Base-by-base conservation (phyloP, 2,888 invertebrate species). In the Cataglyphis rosenhaueri region DNA sequence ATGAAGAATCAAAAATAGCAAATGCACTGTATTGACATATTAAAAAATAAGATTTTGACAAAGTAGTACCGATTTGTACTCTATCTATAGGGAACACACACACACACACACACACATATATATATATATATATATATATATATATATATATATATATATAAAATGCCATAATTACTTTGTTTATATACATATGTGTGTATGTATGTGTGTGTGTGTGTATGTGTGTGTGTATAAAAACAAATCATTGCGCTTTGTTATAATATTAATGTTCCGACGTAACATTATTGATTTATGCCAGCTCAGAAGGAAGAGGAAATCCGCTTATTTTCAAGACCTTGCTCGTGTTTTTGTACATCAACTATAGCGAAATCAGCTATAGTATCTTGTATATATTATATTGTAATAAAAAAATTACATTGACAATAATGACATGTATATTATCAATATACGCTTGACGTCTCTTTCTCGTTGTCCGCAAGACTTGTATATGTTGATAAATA, bases 331-430 rank as follows among this genome's bases (percentile, higher is more conserved):
- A 29, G n/a, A 48, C 29, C 38, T 64, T n/a, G 61, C 61, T 18
- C n/a, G 38, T 21, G 32, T 59, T 85, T 74, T 85, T 85, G 74
- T 85, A 85, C 81, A 81, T 81, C 70, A 81, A 29, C 57, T 85
- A 55, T 81, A 89, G 87, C 87, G 82, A 88, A 87, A 84, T 84
- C 57, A 70, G 32, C 21, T 70, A 29, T 71, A 71, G 86, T 83
- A 91, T 90, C 87, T 91, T 93, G 93, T 93, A 93, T 91, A 93
- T 93, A 92, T 90, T 91, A 86, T 91, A 92, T 90, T 92, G 92
- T 92, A 92, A 92, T 92, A 92, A 92, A 92, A 87, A 91, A 91
- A 90, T 81, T 87, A 86, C 88, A 92, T 90, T 90, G 90, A 92
- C 90, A 92, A 91, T 88, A 90, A 78, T 59, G 32, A 88, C 78